Evolutionary conservation across 1,140 invertebrate genomes (phyloP).

Genomic region (Drosophila varians): DNA sequence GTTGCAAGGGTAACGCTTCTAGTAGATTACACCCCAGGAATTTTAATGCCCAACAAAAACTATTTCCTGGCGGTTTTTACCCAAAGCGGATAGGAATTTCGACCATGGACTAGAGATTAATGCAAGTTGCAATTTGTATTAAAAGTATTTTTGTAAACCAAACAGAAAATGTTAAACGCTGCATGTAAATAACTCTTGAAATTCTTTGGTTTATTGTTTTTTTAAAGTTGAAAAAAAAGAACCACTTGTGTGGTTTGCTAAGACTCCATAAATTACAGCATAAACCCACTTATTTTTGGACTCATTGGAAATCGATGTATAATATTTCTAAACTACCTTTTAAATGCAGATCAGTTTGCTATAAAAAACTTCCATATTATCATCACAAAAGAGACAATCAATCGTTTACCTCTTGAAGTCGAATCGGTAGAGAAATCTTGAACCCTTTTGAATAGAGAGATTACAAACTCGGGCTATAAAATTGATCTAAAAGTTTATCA

Average conservation of each 20-base stretch:
- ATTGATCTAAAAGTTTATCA: slow-evolving; percentile 32
- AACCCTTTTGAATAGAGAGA: slow-evolving; percentile 25
- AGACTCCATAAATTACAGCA: background rate
- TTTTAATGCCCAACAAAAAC: slow-evolving; percentile 50
- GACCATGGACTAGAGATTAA: slow-evolving; percentile 13
- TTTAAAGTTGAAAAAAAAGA: background rate
- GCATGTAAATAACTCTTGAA: background rate
- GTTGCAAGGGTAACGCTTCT: slow-evolving; percentile 39
- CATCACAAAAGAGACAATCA: slow-evolving; percentile 11
- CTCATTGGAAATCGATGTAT: background rate
- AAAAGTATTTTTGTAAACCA: slow-evolving; percentile 7
- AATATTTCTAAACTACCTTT: background rate
- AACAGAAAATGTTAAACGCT: background rate
- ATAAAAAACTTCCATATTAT: background rate
- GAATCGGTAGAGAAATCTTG: slow-evolving; percentile 40
- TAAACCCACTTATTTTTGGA: background rate
- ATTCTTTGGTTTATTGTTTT: background rate
- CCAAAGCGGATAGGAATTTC: slow-evolving; percentile 18
- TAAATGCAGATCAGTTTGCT: slow-evolving; percentile 2
- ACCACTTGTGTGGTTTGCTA: background rate
- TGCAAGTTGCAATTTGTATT: slow-evolving; percentile 27
- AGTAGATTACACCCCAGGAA: slow-evolving; percentile 49
- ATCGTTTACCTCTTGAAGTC: slow-evolving; percentile 15
- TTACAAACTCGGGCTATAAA: slow-evolving; percentile 25
- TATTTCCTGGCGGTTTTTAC: slow-evolving; percentile 39